Base-by-base conservation (phyloP, 2,113 vertebrate species). In the Plecotus auritus region DNA sequence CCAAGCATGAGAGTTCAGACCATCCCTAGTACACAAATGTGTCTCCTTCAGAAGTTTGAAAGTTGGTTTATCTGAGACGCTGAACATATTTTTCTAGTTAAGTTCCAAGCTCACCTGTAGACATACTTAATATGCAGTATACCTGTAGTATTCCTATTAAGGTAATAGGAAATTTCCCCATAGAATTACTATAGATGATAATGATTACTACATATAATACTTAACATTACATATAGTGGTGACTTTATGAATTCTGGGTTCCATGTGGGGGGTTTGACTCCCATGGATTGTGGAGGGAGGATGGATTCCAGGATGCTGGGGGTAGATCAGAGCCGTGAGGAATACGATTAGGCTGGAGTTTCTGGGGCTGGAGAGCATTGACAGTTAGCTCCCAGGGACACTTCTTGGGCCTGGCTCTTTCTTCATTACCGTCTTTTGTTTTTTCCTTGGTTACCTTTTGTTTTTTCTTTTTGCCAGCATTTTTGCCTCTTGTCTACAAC, bases 1-100 rank as follows among this genome's bases (percentile, higher is more conserved):
- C 80, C 74, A 93, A 66, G 69, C 74, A 4, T 91, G 80, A 87
- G 64, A 91, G 80, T 47, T 76, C 87, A 88, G 95, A 16, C 76
- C 30, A 74, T 81, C 49, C 80, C 40, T n/a, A 10, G 10, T 5
- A 12, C 22, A 17, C 66, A 70, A 45, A 11, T 47, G 1, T 76
- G 70, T 85, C 92, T 35, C 45, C 74, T 83, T 87, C n/a, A 42
- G 7, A 66, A 80, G 74, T 32, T 89, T 45, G 56, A 23, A 66
- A 37, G 66, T 80, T 61, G n/a, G 12, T 40, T 76, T 72, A 85
- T 78, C 81, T 86, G 49, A 85, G 26, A 54, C 32, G 67, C n/a
- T 4, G 76, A 61, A 30, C 30, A 1, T 35, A 9, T 81, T 91
- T 92, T 95, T 61, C 90, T 90, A 56, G 40, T 86, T 78, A 67